These are phyloP conservation scores for Hemistola chrysoprasaria DNA, from an alignment of 2,888 invertebrate species.

Conservation along the genomic window DNA sequence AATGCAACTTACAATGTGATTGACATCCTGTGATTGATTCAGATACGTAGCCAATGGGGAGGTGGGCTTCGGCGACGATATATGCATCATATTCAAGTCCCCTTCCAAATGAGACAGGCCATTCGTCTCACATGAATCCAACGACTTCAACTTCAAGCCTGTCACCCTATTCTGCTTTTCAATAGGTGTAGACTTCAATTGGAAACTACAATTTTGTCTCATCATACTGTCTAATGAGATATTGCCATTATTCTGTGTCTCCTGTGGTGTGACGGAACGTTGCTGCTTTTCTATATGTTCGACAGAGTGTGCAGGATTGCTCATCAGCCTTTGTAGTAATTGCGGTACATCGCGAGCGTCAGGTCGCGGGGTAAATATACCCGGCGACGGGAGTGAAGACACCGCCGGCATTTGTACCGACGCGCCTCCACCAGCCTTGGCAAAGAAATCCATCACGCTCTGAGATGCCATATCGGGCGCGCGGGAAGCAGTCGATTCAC, in stretches of 20 bases:
- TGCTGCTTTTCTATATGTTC: constrained; percentile 96
- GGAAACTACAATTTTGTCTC: constrained; percentile 57
- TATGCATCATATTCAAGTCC: constrained; percentile 78
- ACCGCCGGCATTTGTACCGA: constrained; percentile 79
- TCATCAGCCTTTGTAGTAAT: constrained; percentile 89
- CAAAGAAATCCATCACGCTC: constrained; percentile 94
- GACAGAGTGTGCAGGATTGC: constrained; percentile 90
- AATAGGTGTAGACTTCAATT: constrained; percentile 66
- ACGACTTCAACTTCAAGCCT: constrained; percentile 49
- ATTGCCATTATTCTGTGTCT: constrained; percentile 64
- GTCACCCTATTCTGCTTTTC: constrained; percentile 67
- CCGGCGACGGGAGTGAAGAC: constrained; percentile 71
- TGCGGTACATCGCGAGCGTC: constrained; percentile 83
- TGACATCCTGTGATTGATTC: constrained; percentile 72
- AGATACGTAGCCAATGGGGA: constrained; percentile 82
- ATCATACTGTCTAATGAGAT: constrained; percentile 39
- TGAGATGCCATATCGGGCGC: constrained; percentile 88
- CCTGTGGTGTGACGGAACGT: constrained; percentile 88
- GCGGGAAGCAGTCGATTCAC: constrained; percentile 70
- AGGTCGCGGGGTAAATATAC: constrained; percentile 69
- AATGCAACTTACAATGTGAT: constrained; percentile 51
- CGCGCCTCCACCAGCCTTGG: constrained; percentile 85
- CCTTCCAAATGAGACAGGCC: constrained; percentile 72
- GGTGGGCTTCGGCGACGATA: constrained; percentile 77
- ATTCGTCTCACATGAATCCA: constrained; percentile 60